phyloP scores from a whole-genome alignment of 1,140 invertebrate genomes.

The Meteorus sp. region DNA sequence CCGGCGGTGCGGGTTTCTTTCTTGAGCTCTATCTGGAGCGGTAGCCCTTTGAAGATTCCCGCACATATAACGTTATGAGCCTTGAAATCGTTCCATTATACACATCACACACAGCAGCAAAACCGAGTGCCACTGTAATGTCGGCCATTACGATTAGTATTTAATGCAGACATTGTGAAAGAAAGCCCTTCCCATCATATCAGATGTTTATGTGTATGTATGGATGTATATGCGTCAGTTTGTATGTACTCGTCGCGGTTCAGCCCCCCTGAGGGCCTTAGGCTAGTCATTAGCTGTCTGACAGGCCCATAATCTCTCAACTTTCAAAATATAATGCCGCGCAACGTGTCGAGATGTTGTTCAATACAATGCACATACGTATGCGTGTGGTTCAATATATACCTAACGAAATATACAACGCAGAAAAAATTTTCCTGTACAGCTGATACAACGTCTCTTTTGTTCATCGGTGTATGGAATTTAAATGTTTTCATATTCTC shows the following conservation, averaged over 20 bases:
- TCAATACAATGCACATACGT: slow-evolving; percentile 35
- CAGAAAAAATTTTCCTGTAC: too few species aligned
- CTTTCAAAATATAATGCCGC: slow-evolving; percentile 47
- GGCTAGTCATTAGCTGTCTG: slow-evolving; percentile 50
- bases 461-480: too few species aligned
- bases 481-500: background rate
- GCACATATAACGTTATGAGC: slow-evolving; percentile 8
- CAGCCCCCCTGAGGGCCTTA: slow-evolving; percentile 25
- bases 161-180: slow-evolving; percentile 48
- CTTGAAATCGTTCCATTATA: slow-evolving; percentile 22
- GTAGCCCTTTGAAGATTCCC: slow-evolving; percentile 24
- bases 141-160: slow-evolving; percentile 48
- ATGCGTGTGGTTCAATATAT: too few species aligned
- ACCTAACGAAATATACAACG: slow-evolving; percentile 1
- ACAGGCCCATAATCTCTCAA: slow-evolving; percentile 48
- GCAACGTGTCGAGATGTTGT: slow-evolving; percentile 41
- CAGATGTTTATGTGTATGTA: slow-evolving; percentile 36
- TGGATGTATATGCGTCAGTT: slow-evolving; percentile 29
- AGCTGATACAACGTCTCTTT: too few species aligned
- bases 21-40: slow-evolving; percentile 8
- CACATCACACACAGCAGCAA: slow-evolving; percentile 14
- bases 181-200: slow-evolving; percentile 40
- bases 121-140: slow-evolving; percentile 24
- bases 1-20: slow-evolving; percentile 14
- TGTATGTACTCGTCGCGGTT: too few species aligned